Evolutionary conservation across 2,113 vertebrate genomes (phyloP), one percentile per base, ranked within the genome.

Genomic region (Hoplias malabaricus): DNA sequence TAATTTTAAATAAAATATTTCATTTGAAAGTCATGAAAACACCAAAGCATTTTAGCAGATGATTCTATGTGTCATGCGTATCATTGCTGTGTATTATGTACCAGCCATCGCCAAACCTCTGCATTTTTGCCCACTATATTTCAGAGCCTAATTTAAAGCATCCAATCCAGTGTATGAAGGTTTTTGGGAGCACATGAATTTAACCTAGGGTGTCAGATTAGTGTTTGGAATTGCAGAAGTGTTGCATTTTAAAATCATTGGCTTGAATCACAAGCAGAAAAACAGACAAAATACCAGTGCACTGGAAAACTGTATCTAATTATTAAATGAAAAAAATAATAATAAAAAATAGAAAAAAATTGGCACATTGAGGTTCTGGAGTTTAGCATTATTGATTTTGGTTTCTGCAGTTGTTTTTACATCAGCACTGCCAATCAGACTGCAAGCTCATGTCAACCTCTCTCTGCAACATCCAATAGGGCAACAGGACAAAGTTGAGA

Each of bases 401-500:
- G 69, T 46, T 67, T 75, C 36, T 66, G 48, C 53, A 75, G 70
- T 75, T 82, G 48, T 63, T 69, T 75, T 75, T 19, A 75, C 12
- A 38, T 75, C 57, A 67, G 65, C 56, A 40, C 50, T 77, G 42
- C 53, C 69, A 75, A 71, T 79, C 67, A 82, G 50, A 82, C 36
- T 75, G 43, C 71, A 72, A 71, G 34, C 40, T 34, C 62, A 19
- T 36, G 33, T 50, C 75, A 23, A 9, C n/a, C 6, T 13, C 11
- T 59, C 13, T 66, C 4, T 25, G 10, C 67, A 48, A 38, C 63
- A 19, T 69, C 12, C 34, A 71, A 50, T 56, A 63, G 25, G 21
- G 6, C n/a, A 69, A 9, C 23, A 71, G 76, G 67, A 38, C 75
- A 78, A 78, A 78, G 76, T 48, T 81, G 16, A 31, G 36, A 68